These are phyloP conservation scores for Platynereis dumerilii DNA, from an alignment of 2,888 invertebrate genomes.

Conservation along the genomic window DNA sequence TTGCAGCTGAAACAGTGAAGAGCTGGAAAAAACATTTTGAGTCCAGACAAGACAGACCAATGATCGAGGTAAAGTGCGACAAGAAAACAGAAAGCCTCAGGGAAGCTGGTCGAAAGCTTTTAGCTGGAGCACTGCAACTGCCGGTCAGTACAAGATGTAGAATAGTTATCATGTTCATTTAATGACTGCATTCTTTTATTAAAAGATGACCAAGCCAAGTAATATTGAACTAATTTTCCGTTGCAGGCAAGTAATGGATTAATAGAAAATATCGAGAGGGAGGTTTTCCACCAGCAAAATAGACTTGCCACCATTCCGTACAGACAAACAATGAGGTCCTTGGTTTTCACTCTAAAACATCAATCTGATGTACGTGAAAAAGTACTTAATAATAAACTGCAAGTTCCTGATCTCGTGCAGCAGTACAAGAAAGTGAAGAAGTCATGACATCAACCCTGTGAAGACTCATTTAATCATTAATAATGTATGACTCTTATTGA, in stretches of 20 bases:
- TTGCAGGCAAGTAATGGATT: constrained; percentile 40
- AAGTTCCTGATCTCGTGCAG: constrained; percentile 7
- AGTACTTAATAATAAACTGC: constrained; percentile 30
- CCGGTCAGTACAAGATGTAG: constrained; percentile 8
- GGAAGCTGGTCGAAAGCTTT: constrained; percentile 41
- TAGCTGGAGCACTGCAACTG: constrained; percentile 42
- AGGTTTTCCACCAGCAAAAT: constrained; percentile 45
- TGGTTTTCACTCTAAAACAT: constrained; percentile 51
- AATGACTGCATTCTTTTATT: too few relatives aligned
- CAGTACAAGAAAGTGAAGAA: constrained; percentile 8
- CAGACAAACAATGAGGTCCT: constrained; percentile 45
- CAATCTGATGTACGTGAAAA: constrained; percentile 42
- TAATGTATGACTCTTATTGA: too few relatives aligned
- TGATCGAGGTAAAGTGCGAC: constrained; percentile 55
- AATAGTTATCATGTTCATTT: neutral
- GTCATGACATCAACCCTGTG: constrained; percentile 1
- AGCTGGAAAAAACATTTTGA: constrained; percentile 51
- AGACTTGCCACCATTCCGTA: constrained; percentile 43
- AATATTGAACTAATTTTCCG: constrained; percentile 5
- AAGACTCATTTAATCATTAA: too few relatives aligned
- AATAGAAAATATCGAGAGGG: constrained; percentile 51
- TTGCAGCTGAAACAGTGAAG: constrained; percentile 45
- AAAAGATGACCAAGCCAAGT: too few relatives aligned
- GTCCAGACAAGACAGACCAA: constrained; percentile 44
- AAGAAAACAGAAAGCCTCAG: constrained; percentile 48